Percentiles rank a stretch among this genome's conserved stretches.
Conservation (phyloP, 2,113 vertebrate genomes). For the Litocranius walleri region DNA sequence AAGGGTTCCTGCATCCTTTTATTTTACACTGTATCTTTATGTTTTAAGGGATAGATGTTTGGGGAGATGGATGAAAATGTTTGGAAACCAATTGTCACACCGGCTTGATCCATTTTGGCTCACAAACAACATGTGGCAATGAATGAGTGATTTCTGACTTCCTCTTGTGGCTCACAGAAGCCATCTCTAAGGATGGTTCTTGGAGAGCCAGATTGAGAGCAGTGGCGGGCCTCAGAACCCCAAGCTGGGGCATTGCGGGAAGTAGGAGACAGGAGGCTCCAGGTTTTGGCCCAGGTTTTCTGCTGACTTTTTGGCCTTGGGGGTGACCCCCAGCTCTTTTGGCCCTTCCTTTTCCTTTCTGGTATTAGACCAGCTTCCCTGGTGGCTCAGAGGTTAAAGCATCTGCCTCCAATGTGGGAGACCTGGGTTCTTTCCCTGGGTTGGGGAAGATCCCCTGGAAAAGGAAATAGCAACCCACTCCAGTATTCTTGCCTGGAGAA, state of each 20-base stretch:
- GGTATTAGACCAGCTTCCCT: neutral
- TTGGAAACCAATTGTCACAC: neutral
- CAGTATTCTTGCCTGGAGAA: too few species aligned
- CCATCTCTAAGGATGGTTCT: neutral
- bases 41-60: slow-evolving; percentile 22
- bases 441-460: too few species aligned
- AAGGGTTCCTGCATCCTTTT: neutral
- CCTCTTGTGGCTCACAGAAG: neutral
- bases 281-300: neutral
- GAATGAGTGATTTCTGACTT: neutral
- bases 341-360: neutral
- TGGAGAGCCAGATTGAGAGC: neutral
- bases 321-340: neutral
- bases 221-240: neutral
- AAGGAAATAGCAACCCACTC: too few species aligned
- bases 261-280: neutral
- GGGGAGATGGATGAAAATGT: neutral
- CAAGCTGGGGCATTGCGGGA: too few species aligned
- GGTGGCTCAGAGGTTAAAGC: too few species aligned
- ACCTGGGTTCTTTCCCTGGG: too few species aligned
- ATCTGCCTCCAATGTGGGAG: too few species aligned
- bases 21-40: neutral
- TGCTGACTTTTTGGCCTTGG: neutral
- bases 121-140: neutral
- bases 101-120: neutral